Conservation (phyloP, 2,113 vertebrate species). For the Pteronura brasiliensis region DNA sequence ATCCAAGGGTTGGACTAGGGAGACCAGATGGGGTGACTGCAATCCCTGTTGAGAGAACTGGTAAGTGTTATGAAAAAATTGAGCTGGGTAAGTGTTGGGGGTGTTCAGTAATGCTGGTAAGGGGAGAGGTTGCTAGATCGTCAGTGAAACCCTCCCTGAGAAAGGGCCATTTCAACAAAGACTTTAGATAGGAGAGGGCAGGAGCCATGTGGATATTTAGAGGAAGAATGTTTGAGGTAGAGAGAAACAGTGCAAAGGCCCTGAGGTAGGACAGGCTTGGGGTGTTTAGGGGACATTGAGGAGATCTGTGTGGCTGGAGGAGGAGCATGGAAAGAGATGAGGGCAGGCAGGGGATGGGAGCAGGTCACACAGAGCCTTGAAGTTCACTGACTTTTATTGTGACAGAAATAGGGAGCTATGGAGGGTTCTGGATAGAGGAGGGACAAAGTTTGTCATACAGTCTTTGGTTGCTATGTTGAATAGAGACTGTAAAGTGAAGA, state of each 20-base stretch:
- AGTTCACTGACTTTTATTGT: background rate
- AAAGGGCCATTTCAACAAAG: background rate
- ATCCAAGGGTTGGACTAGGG: background rate
- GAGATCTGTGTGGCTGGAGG: background rate
- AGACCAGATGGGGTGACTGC: background rate
- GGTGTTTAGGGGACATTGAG: background rate
- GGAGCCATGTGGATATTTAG: background rate
- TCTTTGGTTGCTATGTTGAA: background rate
- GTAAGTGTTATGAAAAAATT: background rate
- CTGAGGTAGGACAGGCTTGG: background rate
- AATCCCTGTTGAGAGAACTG: background rate
- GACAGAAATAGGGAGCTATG: background rate
- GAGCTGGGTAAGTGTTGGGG: background rate
- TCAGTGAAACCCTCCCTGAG: background rate
- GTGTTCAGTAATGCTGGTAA: background rate
- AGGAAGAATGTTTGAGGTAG: background rate
- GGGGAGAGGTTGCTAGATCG: no score
- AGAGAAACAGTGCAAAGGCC: background rate
- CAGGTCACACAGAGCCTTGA: background rate
- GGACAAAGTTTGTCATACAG: background rate
- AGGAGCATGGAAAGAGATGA: background rate
- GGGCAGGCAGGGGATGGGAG: background rate
- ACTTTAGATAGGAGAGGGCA: background rate
- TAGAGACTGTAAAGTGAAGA: background rate
- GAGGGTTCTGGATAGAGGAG: background rate